phyloP scores from a whole-genome alignment of 2,888 invertebrate genomes.

The Autographa pulchrina region DNA sequence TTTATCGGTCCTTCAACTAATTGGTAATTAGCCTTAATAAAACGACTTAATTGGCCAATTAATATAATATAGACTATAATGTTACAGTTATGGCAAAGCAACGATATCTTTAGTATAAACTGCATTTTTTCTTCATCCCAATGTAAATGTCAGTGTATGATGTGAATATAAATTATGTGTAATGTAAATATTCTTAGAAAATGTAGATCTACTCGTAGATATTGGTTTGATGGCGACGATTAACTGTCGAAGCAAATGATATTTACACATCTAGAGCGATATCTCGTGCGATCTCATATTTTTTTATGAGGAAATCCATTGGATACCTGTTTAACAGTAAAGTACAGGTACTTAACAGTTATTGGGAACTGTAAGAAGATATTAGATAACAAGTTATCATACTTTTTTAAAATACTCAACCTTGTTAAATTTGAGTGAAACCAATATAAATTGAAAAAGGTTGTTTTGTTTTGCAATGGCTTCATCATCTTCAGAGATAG shows the following conservation, averaged over 20 bases:
- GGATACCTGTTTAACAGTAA: no score
- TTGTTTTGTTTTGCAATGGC: no score
- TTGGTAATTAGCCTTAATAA: conserved; percentile 26
- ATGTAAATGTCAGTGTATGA: conserved; percentile 39
- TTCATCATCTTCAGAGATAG: no score
- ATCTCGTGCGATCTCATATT: no score
- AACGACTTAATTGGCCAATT: conserved; percentile 42
- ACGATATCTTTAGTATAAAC: conserved; percentile 15
- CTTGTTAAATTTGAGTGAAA: no score
- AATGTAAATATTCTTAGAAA: conserved; percentile 16
- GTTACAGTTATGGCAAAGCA: conserved; percentile 42
- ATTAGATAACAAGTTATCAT: no score
- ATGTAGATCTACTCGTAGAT: not conserved
- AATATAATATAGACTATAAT: conserved; percentile 18
- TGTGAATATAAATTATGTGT: conserved; percentile 41
- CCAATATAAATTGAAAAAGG: no score
- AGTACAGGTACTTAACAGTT: no score
- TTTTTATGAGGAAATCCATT: no score
- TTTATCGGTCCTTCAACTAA: not conserved
- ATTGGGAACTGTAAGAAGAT: no score
- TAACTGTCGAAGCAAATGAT: conserved; percentile 29
- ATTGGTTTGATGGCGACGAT: conserved; percentile 8
- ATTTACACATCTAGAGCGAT: not conserved
- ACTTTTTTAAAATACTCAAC: no score
- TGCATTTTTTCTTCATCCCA: conserved; percentile 22